These are phyloP conservation scores for Silurus aristotelis DNA, from an alignment of 2,797 vertebrate genomes.

Conservation along the genomic window DNA sequence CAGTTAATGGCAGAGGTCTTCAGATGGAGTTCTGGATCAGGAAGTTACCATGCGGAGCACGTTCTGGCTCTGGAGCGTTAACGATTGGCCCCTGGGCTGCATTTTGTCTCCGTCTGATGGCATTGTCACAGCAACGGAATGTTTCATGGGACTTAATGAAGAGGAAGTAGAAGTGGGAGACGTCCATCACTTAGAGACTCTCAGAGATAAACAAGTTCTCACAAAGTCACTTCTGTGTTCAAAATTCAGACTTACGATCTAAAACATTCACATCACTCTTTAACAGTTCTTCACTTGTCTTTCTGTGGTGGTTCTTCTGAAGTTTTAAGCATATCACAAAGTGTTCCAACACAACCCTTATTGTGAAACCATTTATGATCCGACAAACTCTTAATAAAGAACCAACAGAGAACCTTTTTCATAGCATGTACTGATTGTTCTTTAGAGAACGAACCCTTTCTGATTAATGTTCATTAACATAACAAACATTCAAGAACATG, in stretches of 20 bases:
- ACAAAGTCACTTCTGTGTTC: not conserved
- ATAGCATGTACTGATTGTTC: not conserved
- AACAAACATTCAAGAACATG: too few species aligned
- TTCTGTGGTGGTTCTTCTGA: not conserved
- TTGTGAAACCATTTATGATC: not conserved
- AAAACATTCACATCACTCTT: not conserved
- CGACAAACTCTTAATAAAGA: not conserved
- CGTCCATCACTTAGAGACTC: constrained; percentile 79
- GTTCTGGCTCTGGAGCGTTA: constrained; percentile 69
- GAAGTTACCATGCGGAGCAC: constrained; percentile 19
- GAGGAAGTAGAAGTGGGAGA: constrained; percentile 86
- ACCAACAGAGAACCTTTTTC: not conserved
- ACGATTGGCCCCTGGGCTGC: constrained; percentile 78
- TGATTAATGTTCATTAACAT: not conserved
- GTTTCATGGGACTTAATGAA: constrained; percentile 81
- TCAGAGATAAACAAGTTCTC: not conserved
- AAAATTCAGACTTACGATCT: not conserved
- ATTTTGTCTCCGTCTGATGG: constrained; percentile 79
- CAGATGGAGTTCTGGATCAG: not conserved
- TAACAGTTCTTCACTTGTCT: not conserved
- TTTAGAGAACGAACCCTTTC: not conserved
- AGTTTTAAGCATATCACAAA: not conserved
- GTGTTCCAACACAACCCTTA: not conserved
- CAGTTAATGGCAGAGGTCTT: not conserved
- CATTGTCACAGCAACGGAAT: constrained; percentile 89